A percentile compares a stretch with the other conserved stretches of the same genome.
Conservation (phyloP, 2,888 invertebrate genomes). For the Diadegma fenestrale region DNA sequence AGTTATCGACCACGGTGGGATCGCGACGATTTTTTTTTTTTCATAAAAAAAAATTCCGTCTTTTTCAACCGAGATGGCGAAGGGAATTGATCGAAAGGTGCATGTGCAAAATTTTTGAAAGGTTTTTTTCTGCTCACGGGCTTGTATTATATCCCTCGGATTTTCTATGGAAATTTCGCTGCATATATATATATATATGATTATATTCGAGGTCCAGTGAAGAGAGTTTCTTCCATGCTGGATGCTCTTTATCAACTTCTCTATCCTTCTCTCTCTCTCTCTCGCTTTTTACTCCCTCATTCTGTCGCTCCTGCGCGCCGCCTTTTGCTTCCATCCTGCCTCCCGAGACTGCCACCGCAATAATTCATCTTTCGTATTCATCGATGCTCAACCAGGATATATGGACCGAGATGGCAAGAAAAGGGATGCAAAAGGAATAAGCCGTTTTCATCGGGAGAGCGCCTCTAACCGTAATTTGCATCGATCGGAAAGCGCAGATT, state of each 20-base stretch:
- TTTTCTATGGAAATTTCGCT: constrained; percentile 24
- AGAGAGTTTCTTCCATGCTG: constrained; percentile 12
- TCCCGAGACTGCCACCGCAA: constrained; percentile 60
- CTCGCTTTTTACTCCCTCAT: not conserved
- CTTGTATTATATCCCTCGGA: not conserved
- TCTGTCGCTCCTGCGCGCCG: not conserved
- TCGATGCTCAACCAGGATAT: constrained; percentile 61
- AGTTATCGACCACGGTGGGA: no score
- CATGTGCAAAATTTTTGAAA: constrained; percentile 70
- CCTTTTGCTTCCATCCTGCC: constrained; percentile 1
- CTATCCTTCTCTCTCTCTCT: not conserved
- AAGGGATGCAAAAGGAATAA: constrained; percentile 30
- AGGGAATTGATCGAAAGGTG: constrained; percentile 35
- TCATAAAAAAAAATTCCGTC: no score
- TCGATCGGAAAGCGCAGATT: constrained; percentile 55
- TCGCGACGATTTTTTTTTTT: no score
- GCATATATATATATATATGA: not conserved
- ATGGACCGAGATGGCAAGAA: constrained; percentile 32
- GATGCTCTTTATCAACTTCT: constrained; percentile 45
- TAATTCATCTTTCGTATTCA: constrained; percentile 73
- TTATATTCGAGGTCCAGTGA: constrained; percentile 43
- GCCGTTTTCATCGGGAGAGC: constrained; percentile 2
- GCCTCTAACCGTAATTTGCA: constrained; percentile 54
- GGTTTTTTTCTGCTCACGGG: constrained; percentile 44
- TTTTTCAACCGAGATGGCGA: constrained; percentile 7